phyloP scores from a whole-genome alignment of 2,888 invertebrate species.

The Plagodis dolabraria region DNA sequence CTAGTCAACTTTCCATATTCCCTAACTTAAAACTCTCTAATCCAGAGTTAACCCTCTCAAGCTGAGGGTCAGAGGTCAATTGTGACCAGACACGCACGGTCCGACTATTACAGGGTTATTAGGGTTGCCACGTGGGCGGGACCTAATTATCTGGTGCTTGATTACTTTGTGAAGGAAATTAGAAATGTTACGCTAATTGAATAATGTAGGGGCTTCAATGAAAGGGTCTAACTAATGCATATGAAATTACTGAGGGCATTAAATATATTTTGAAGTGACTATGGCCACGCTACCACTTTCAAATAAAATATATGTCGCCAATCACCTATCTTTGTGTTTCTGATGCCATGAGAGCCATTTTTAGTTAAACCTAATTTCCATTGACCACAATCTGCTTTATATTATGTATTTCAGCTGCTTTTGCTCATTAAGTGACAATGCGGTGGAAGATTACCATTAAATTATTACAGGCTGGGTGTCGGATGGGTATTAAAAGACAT shows the following conservation, averaged over 20 bases:
- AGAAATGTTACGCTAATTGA: constrained; percentile 16
- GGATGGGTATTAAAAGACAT: no score
- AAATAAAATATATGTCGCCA: no score
- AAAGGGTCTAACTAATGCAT: neutral
- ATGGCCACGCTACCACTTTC: no score
- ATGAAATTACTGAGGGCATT: no score
- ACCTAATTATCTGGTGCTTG: constrained; percentile 29
- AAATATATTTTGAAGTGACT: no score
- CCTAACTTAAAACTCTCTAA: constrained; percentile 20
- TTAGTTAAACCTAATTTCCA: no score
- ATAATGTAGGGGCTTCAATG: constrained; percentile 11
- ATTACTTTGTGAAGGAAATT: constrained; percentile 21
- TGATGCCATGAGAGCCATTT: no score
- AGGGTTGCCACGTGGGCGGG: constrained; percentile 32
- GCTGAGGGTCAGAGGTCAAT: constrained; percentile 29
- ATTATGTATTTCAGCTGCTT: no score
- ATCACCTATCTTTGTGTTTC: neutral
- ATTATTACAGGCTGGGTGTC: no score
- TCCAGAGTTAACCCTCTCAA: constrained; percentile 32
- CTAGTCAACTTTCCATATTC: neutral
- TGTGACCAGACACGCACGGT: constrained; percentile 32
- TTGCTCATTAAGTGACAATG: no score
- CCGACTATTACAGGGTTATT: constrained; percentile 30
- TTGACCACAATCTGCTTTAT: no score
- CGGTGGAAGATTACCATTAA: no score